Evolutionary conservation across 1,140 invertebrate genomes (phyloP).

Genomic region (Drosophila sechellia): DNA sequence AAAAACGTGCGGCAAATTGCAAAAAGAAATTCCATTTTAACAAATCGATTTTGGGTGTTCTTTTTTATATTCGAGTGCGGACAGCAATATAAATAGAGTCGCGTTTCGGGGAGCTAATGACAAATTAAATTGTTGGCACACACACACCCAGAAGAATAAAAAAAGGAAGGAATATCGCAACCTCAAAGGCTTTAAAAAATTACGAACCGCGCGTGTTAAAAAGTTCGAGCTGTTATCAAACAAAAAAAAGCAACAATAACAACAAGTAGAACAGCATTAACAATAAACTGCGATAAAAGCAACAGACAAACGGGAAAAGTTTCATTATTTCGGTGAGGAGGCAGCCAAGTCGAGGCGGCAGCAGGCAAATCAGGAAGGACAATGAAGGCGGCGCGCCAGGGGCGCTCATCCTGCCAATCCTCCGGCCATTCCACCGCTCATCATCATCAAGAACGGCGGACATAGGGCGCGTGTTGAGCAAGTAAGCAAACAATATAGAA

Average conservation of each 20-base stretch:
- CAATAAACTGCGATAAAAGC: conserved; percentile 72
- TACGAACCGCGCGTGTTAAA: conserved; percentile 60
- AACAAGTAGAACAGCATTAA: conserved; percentile 49
- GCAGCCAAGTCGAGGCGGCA: conserved; percentile 29
- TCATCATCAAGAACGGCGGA: conserved; percentile 25
- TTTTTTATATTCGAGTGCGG: conserved; percentile 31
- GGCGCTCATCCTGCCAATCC: conserved; percentile 44
- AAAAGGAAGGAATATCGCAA: conserved; percentile 23
- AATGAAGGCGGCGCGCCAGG: conserved; percentile 54
- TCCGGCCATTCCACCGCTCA: conserved; percentile 6
- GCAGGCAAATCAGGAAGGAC: conserved; percentile 75
- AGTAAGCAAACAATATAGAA: conserved; percentile 81
- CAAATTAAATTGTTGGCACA: conserved; percentile 73
- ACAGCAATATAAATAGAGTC: conserved; percentile 64
- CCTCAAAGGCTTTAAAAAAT: conserved; percentile 44
- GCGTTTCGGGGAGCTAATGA: conserved; percentile 56
- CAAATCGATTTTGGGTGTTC: conserved; percentile 67
- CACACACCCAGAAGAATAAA: conserved; percentile 7
- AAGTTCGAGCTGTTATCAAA: conserved; percentile 66
- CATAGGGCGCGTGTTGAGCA: conserved; percentile 63
- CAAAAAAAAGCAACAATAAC: conserved; percentile 35
- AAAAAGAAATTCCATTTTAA: conserved; percentile 65
- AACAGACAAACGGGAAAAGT: conserved; percentile 59
- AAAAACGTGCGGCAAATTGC: conserved; percentile 59
- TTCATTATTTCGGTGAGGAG: conserved; percentile 45